Conservation (phyloP, 2,888 invertebrate species). For the Callimorpha dominula region DNA sequence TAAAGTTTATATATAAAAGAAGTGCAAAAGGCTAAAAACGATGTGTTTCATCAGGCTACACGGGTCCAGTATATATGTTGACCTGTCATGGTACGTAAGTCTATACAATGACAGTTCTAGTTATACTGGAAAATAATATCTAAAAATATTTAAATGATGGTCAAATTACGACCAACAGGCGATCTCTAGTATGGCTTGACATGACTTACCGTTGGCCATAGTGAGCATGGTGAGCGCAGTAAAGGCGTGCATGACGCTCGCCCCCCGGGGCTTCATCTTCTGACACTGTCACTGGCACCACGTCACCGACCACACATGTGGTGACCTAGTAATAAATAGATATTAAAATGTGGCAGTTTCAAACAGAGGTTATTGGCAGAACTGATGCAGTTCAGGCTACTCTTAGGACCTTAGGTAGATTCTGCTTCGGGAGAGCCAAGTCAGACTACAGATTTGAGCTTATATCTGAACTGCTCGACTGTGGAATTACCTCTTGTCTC, state of each 20-base stretch:
- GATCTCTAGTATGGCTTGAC: neutral
- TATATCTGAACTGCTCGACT: neutral
- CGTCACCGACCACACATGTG: slow-evolving; percentile 81
- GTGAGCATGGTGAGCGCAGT: slow-evolving; percentile 94
- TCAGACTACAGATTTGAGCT: neutral
- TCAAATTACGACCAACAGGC: too few species aligned
- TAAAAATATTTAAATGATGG: too few species aligned
- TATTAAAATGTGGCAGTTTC: neutral
- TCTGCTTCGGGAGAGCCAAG: neutral
- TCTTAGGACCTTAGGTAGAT: neutral
- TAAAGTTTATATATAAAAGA: too few species aligned
- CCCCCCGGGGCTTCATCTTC: slow-evolving; percentile 86
- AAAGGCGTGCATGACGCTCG: slow-evolving; percentile 93
- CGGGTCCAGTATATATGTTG: too few species aligned
- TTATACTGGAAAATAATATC: too few species aligned
- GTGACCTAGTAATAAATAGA: slow-evolving; percentile 54
- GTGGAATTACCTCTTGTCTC: neutral
- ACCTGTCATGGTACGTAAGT: too few species aligned
- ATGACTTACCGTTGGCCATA: slow-evolving; percentile 91
- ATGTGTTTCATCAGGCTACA: too few species aligned
- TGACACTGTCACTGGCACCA: slow-evolving; percentile 53
- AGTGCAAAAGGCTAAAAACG: too few species aligned
- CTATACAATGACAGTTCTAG: too few species aligned
- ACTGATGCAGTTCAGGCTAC: neutral
- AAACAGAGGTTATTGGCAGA: neutral